These are phyloP conservation scores for Hemitrygon akajei DNA, from an alignment of 2,797 vertebrate genomes.

Conservation along the genomic window DNA sequence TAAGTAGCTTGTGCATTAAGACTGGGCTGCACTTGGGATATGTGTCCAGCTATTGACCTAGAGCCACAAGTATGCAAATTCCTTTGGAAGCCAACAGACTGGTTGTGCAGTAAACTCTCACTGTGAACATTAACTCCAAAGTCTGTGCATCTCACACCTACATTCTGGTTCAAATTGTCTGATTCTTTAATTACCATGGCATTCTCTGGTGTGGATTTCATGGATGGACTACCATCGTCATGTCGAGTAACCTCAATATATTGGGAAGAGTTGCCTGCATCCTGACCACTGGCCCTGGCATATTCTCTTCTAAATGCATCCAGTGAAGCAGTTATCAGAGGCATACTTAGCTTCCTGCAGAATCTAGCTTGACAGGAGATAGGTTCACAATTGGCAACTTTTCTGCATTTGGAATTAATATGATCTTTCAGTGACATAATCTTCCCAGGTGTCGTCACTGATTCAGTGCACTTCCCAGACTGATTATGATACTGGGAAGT, in stretches of 20 bases:
- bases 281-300: slow-evolving; percentile 47
- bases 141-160: not conserved
- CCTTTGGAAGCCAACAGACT: not conserved
- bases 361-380: not conserved
- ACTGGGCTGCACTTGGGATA: slow-evolving; percentile 25
- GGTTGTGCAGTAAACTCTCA: not conserved
- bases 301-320: slow-evolving; percentile 78
- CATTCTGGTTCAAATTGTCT: not conserved
- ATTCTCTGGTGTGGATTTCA: too few relatives aligned
- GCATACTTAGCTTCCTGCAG: slow-evolving; percentile 56
- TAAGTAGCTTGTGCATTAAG: slow-evolving; percentile 45
- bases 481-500: not conserved
- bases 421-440: not conserved
- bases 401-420: not conserved
- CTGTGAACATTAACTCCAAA: not conserved
- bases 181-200: not conserved
- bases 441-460: too few relatives aligned
- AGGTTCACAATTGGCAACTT: not conserved
- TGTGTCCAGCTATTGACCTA: too few relatives aligned
- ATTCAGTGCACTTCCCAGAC: not conserved
- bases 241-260: not conserved
- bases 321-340: slow-evolving; percentile 66
- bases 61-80: not conserved
- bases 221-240: too few relatives aligned
- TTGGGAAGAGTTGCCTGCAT: not conserved